Conservation (phyloP, 1,140 invertebrate genomes). For the Pinna nobilis region DNA sequence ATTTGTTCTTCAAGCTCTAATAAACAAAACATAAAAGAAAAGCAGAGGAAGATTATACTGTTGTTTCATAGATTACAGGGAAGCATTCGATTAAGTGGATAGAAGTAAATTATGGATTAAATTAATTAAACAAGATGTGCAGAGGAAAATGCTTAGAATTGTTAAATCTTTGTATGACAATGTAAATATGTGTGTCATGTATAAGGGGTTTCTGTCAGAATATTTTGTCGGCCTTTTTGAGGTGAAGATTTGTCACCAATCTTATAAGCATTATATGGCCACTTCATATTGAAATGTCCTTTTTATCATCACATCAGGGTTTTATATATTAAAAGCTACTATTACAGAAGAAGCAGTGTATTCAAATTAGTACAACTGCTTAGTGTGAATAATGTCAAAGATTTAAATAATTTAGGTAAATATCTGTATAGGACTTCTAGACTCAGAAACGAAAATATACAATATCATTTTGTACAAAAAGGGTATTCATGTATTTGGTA, state of each 20-base stretch:
- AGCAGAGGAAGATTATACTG: constrained; percentile 25
- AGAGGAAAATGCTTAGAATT: neutral
- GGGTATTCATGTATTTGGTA: no score
- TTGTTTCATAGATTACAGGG: constrained; percentile 12
- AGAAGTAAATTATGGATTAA: neutral
- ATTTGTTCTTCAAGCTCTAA: constrained; percentile 14
- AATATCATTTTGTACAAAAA: no score
- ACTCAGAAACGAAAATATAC: no score
- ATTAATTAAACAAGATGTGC: neutral
- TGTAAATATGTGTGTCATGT: neutral
- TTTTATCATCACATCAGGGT: no score
- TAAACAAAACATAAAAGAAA: constrained; percentile 1
- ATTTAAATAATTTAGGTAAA: no score
- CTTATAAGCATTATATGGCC: no score
- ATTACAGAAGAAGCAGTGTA: no score
- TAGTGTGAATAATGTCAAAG: no score
- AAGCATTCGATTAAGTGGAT: neutral
- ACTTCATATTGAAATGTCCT: no score
- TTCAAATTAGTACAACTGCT: no score
- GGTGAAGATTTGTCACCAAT: neutral
- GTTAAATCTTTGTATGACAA: neutral
- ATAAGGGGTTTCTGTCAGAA: neutral
- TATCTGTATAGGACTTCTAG: no score
- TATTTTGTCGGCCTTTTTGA: neutral
- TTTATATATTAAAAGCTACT: no score